These are phyloP conservation scores for Hoplias malabaricus DNA, from an alignment of 2,113 vertebrate genomes.

Conservation along the genomic window DNA sequence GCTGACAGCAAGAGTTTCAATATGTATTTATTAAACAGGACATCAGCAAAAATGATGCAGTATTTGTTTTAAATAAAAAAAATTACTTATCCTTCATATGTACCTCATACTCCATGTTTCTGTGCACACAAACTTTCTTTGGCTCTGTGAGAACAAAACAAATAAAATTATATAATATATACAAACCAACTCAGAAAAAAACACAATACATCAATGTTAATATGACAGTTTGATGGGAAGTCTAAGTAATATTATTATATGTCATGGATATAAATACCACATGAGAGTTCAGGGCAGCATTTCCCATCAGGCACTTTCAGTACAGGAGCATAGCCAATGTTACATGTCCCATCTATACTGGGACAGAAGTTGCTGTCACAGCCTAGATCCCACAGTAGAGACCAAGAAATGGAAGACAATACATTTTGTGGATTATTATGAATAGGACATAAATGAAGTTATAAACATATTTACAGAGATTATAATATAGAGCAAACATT, in stretches of 20 bases:
- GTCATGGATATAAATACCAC: slow-evolving; percentile 70
- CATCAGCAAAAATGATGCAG: too few species aligned
- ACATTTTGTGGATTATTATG: neutral
- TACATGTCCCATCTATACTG: slow-evolving; percentile 61
- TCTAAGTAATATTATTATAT: neutral
- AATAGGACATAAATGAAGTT: neutral
- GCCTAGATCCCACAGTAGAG: slow-evolving; percentile 65
- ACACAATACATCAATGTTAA: neutral
- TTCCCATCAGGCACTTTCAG: slow-evolving; percentile 64
- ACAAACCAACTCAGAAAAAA: neutral
- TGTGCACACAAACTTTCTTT: slow-evolving; percentile 84
- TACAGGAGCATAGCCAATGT: slow-evolving; percentile 69
- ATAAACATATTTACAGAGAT: too few species aligned
- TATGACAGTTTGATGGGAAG: neutral
- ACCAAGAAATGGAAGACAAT: neutral
- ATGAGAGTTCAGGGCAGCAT: slow-evolving; percentile 82
- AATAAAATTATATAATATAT: neutral
- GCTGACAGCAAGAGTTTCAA: slow-evolving; percentile 63
- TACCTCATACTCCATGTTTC: slow-evolving; percentile 83
- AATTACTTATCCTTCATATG: slow-evolving; percentile 45
- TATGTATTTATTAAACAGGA: neutral
- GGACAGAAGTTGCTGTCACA: slow-evolving; percentile 80
- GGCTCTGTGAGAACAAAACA: slow-evolving; percentile 71
- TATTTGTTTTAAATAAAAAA: neutral
- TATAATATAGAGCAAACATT: too few species aligned